Base-by-base conservation (phyloP, 2,888 invertebrate genomes). In the Volucella zonaria region DNA sequence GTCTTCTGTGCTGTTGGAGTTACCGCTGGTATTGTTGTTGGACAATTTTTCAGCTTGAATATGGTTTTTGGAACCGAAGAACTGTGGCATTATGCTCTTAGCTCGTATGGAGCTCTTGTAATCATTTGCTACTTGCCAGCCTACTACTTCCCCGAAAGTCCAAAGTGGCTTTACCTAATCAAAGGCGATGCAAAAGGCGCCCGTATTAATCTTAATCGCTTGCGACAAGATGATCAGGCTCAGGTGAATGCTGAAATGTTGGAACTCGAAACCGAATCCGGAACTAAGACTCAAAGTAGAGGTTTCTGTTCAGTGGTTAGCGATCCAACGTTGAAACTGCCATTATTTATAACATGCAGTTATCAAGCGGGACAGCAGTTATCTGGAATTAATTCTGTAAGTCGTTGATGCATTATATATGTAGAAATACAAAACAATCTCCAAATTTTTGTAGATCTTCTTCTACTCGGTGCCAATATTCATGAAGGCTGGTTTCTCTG, bases 341-440 rank as follows among this genome's bases (percentile, higher is more conserved):
- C 97, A 1, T 90, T 98, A 56, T 90, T 96, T 61, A 93, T 98
- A 73, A 95, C 96, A 11, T 95, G 96, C 88, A 92, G 94, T 73
- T 93, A 97, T 92, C 89, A 89, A 68, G 94, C 95, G 23, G 96
- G 97, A 0, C 97, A 98, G 91, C 98, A 98, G 92, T 93, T 97
- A 66, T 95, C 96, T 88, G 98, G 97, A 73, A 96, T 97, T 76
- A 97, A 97, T 91, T 96, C 97, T 62, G 97, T 96, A 90, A 93
- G 94, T 92, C 67, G 78, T 31, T 31, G 4, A 31, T 6, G 31
- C 31, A 31, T 31, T 31, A 6, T 31, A 31, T 8, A 47, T 23
- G 8, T 12, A 10, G 10, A 18, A 4, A 8, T 12, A 0, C 11
- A 12, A 40, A 8, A 12, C 1, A 8, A 61, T 11, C 1, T 0